phyloP scores from a whole-genome alignment of 2,113 vertebrate genomes.

The Labeo rohita region DNA sequence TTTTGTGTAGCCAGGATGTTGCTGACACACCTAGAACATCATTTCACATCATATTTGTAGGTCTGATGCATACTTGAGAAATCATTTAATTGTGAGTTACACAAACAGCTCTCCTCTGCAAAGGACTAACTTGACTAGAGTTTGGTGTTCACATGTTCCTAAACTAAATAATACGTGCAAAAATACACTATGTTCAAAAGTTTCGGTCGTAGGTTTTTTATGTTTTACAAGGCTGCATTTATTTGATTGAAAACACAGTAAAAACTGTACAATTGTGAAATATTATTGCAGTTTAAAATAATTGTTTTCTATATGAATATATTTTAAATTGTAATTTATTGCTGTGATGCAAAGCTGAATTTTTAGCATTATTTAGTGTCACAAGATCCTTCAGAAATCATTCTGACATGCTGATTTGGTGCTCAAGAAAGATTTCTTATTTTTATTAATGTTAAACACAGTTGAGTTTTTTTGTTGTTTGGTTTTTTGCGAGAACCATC shows the following conservation, averaged over 20 bases:
- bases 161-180: not conserved
- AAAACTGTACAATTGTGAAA: not conserved
- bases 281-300: not conserved
- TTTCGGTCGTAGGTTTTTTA: not conserved
- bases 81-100: slow-evolving; percentile 30
- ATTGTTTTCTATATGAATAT: not conserved
- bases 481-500: not conserved
- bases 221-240: not conserved
- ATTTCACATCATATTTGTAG: slow-evolving; percentile 18
- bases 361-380: not conserved
- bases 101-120: not conserved
- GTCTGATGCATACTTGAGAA: not conserved
- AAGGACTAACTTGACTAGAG: not conserved
- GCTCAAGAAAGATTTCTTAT: not conserved
- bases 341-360: not conserved
- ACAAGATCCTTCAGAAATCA: not conserved
- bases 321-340: not conserved
- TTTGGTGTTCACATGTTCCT: not conserved
- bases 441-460: not conserved
- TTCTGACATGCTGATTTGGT: not conserved
- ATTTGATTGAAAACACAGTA: not conserved
- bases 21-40: not conserved
- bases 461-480: not conserved
- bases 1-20: not conserved
- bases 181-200: not conserved